phyloP scores from a whole-genome alignment of 2,888 invertebrate species.

The Eupithecia subfuscata region DNA sequence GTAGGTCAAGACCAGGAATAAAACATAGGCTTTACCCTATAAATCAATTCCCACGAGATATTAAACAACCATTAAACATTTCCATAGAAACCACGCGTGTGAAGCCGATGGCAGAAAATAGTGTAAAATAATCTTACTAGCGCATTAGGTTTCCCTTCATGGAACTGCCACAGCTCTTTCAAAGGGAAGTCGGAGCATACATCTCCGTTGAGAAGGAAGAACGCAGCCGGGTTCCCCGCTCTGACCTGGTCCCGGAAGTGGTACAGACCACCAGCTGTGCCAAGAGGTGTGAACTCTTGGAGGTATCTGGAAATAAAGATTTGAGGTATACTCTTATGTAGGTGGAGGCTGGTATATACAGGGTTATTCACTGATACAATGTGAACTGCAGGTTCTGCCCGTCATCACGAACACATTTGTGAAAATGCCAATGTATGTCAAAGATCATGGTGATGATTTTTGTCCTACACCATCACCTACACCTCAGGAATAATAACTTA shows the following conservation, averaged over 20 bases:
- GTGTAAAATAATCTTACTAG: constrained; percentile 66
- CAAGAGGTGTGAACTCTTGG: constrained; percentile 97
- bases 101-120: neutral
- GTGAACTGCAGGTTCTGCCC: no score
- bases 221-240: constrained; percentile 92
- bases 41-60: neutral
- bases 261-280: constrained; percentile 98
- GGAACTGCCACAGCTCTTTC: constrained; percentile 91
- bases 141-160: constrained; percentile 83
- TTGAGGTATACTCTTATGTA: neutral
- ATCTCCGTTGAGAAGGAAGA: constrained; percentile 96
- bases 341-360: no score
- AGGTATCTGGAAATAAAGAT: constrained; percentile 87
- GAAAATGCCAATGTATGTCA: no score
- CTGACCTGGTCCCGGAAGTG: constrained; percentile 98
- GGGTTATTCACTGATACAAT: no score
- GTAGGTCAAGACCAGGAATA: neutral
- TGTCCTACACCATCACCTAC: no score
- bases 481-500: no score
- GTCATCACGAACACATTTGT: no score
- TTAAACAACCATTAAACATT: neutral
- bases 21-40: neutral
- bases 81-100: neutral
- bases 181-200: constrained; percentile 98
- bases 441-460: no score